These are phyloP conservation scores for Sebastes itinus DNA, from an alignment of 2,797 vertebrate genomes.

Conservation along the genomic window DNA sequence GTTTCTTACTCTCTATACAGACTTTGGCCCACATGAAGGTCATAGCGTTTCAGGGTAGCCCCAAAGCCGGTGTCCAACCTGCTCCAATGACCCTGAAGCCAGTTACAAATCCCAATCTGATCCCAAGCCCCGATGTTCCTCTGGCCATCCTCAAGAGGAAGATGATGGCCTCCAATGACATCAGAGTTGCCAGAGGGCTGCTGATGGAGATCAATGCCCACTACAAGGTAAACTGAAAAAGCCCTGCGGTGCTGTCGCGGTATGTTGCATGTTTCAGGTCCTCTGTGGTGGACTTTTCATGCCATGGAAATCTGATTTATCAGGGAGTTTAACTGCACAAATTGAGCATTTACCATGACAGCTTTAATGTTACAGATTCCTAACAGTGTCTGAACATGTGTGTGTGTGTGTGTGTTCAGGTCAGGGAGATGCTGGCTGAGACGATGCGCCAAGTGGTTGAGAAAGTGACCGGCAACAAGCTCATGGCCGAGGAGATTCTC, in stretches of 20 bases:
- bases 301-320: background rate
- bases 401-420: constrained; percentile 69
- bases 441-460: constrained; percentile 81
- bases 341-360: too few species aligned
- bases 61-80: constrained; percentile 55
- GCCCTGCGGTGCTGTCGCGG: background rate
- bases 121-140: constrained; percentile 92
- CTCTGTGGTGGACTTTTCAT: background rate
- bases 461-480: constrained; percentile 69
- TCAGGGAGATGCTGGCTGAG: constrained; percentile 82
- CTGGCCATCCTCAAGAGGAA: constrained; percentile 93
- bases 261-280: background rate
- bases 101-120: constrained; percentile 81
- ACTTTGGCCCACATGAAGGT: constrained; percentile 92
- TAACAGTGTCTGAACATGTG: background rate
- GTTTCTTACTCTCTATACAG: constrained; percentile 64
- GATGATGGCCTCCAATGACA: constrained; percentile 87
- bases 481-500: constrained; percentile 72
- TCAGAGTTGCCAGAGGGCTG: constrained; percentile 71
- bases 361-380: background rate
- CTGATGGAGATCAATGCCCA: constrained; percentile 84
- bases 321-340: too few species aligned
- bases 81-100: constrained; percentile 75
- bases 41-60: constrained; percentile 89
- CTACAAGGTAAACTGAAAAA: constrained; percentile 80